Evolutionary conservation across 2,113 vertebrate genomes (phyloP), one percentile per base, ranked within the genome.

Genomic region (Isichthys henryi): DNA sequence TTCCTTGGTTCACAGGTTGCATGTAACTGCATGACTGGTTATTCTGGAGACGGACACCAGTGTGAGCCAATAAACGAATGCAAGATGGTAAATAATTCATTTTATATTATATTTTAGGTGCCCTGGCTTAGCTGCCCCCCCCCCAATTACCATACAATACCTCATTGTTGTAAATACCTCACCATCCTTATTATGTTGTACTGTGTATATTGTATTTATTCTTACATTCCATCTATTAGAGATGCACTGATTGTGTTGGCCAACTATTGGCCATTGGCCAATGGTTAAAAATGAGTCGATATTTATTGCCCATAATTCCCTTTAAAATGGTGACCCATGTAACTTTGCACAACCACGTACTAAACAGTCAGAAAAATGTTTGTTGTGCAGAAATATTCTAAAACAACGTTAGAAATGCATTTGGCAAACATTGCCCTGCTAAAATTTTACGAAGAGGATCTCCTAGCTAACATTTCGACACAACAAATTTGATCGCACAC

Each of bases 51-150:
- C 1, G 97, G 97, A 0, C 90, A 92, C 15, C 91, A 89, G n/a
- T 99, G 98, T 90, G 92, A 90, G 6, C 94, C 94, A 0, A 93
- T 96, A 91, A 97, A 99, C 90, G 94, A 94, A 90, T 99, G 98
- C 93, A 93, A 91, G 27, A 93, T 90, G 93, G 98, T 99, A 93
- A 52, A 23, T 94, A 86, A 5, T 6, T 53, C 5, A 23, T 88
- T 35, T 53, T 56, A 48, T 84, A n/a, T 56, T 56, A 56, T 19
- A 56, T 56, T 56, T 56, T 2, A 70, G 1, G 62, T 70, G n/a
- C n/a, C n/a, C 62, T 0, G 3, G 27, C n/a, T 31, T 27, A 70
- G n/a, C 62, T 31, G 27, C n/a, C n/a, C 62, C 21, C 56, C 1
- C 56, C 19, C n/a, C 62, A 0, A 58, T 70, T 70, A 70, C n/a